Conservation (phyloP, 1,140 invertebrate genomes). For the Rhopalosiphum padi region DNA sequence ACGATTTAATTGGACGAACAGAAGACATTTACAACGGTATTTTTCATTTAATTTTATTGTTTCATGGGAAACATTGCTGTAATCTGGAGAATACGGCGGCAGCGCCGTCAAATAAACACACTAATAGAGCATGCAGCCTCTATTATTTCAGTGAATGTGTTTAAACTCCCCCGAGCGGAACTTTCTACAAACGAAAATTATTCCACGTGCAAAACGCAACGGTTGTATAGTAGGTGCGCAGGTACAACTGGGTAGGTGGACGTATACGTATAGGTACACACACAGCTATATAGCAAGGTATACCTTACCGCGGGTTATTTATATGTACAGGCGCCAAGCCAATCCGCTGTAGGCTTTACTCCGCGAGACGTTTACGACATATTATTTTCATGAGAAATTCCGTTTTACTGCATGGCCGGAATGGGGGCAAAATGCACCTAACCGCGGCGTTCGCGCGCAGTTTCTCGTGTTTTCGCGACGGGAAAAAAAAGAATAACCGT, state of each 20-base stretch:
- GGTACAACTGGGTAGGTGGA: background rate
- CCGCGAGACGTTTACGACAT: background rate
- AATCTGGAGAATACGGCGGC: background rate
- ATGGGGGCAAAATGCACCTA: background rate
- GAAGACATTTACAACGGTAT: slow-evolving; percentile 5
- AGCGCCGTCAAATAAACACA: background rate
- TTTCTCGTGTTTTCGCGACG: background rate
- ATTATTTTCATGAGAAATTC: background rate
- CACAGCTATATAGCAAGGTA: background rate
- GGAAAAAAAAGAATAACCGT: background rate
- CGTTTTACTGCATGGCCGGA: background rate
- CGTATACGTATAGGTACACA: background rate
- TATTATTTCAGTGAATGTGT: slow-evolving; percentile 8
- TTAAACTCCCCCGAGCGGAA: slow-evolving; percentile 15
- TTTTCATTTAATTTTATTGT: slow-evolving; percentile 5
- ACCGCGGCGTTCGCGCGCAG: background rate
- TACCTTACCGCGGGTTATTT: background rate
- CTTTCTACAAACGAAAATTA: slow-evolving; percentile 27
- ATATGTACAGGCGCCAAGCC: background rate
- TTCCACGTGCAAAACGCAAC: slow-evolving; percentile 16
- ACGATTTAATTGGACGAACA: slow-evolving; percentile 9
- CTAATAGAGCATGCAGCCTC: background rate
- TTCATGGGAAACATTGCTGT: background rate
- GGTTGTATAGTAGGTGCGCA: background rate
- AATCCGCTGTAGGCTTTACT: background rate